A percentile compares a stretch with the other conserved stretches of the same genome.
phyloP scores from a whole-genome alignment of 2,888 invertebrate genomes.

The Petrolisthes manimaculis region DNA sequence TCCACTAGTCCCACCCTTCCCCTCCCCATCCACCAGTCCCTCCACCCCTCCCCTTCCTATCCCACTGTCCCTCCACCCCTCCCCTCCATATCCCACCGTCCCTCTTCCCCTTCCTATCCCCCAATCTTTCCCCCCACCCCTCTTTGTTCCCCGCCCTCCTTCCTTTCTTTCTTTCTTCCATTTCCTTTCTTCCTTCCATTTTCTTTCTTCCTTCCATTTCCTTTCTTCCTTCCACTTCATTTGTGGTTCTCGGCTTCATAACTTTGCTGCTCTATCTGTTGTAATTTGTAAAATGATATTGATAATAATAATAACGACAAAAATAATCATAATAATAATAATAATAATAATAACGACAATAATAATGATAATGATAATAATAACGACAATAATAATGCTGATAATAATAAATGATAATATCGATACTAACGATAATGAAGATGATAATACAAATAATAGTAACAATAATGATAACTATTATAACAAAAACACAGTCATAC shows the following conservation, averaged over 20 bases:
- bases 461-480: background rate
- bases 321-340: background rate
- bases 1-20: too few species aligned
- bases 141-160: background rate
- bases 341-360: constrained; percentile 10
- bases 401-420: background rate
- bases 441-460: background rate
- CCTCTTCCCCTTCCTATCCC: background rate
- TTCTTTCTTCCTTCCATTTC: background rate
- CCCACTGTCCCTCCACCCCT: too few species aligned
- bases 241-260: background rate
- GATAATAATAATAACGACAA: background rate
- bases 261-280: background rate
- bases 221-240: background rate
- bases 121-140: background rate
- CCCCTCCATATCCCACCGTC: too few species aligned
- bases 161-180: background rate
- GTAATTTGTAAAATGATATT: background rate
- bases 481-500: background rate
- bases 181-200: background rate
- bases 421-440: background rate
- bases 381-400: background rate
- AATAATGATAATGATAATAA: constrained; percentile 22
- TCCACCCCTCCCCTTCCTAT: too few species aligned
- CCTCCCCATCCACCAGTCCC: too few species aligned